Evolutionary conservation across 1,140 invertebrate species (phyloP).

Genomic region (Drosophila nigrodunni): DNA sequence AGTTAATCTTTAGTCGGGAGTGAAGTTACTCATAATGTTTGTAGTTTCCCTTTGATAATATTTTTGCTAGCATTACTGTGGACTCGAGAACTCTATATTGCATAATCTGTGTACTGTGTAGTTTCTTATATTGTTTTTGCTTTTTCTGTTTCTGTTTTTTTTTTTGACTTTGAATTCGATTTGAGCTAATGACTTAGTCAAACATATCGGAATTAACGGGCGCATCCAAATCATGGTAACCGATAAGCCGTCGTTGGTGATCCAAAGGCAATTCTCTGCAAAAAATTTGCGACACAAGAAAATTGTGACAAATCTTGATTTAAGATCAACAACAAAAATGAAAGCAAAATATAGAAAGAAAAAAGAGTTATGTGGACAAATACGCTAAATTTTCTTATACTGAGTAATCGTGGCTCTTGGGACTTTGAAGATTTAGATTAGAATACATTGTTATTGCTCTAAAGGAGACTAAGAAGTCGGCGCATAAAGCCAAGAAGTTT

Average conservation of each 20-base stretch:
- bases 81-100: constrained; percentile 38
- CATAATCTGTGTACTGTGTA: constrained; percentile 41
- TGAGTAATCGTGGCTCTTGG: neutral
- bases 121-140: constrained; percentile 14
- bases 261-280: constrained; percentile 84
- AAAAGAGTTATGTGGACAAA: constrained; percentile 26
- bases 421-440: constrained; percentile 2
- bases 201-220: constrained; percentile 84
- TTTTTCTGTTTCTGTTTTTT: no score
- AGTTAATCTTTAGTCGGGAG: neutral
- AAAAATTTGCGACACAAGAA: constrained; percentile 84
- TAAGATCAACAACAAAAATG: constrained; percentile 61
- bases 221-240: constrained; percentile 85
- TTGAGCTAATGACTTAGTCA: constrained; percentile 70
- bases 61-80: constrained; percentile 39
- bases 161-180: no score
- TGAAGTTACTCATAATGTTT: constrained; percentile 16
- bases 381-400: constrained; percentile 16
- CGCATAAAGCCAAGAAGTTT: neutral
- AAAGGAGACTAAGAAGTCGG: neutral
- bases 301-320: constrained; percentile 79
- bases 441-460: neutral
- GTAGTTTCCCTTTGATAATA: constrained; percentile 25
- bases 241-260: constrained; percentile 84
- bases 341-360: constrained; percentile 57